A percentile compares a stretch with the other conserved stretches of the same genome.
Evolutionary conservation across 1,140 invertebrate genomes (phyloP).

Genomic region (Macrostomum lignano): DNA sequence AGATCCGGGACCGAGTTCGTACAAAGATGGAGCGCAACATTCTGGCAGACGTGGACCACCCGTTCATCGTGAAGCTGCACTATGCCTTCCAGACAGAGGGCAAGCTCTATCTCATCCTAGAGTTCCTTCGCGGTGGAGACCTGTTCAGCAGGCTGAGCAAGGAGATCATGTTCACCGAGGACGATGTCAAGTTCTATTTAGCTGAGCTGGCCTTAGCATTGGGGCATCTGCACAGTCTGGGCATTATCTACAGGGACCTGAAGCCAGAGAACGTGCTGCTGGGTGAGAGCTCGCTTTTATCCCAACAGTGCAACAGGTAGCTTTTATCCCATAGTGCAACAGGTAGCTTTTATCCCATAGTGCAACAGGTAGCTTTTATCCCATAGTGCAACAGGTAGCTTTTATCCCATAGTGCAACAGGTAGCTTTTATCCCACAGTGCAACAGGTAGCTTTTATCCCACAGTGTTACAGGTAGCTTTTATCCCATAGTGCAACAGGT

Average conservation of each 20-base stretch:
- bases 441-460: no score
- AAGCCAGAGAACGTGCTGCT: slow-evolving; percentile 94
- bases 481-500: no score
- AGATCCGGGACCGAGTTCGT: slow-evolving; percentile 65
- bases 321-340: no score
- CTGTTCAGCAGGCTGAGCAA: slow-evolving; percentile 82
- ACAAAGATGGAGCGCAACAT: slow-evolving; percentile 96
- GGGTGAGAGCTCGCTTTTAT: no score
- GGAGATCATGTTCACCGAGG: slow-evolving; percentile 38
- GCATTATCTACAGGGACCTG: slow-evolving; percentile 80
- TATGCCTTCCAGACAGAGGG: slow-evolving; percentile 97
- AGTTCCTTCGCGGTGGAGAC: slow-evolving; percentile 90
- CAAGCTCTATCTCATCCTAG: slow-evolving; percentile 86
- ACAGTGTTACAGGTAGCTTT: no score
- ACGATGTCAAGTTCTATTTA: slow-evolving; percentile 56
- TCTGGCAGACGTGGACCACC: slow-evolving; percentile 80
- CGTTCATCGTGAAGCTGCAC: slow-evolving; percentile 86
- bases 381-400: no score
- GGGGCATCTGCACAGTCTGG: slow-evolving; percentile 63
- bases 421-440: no score
- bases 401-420: no score
- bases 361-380: no score
- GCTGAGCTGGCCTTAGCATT: slow-evolving; percentile 84
- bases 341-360: no score
- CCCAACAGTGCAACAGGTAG: no score